Conservation (phyloP, 2,113 vertebrate species). For the Apodemus speciosus region DNA sequence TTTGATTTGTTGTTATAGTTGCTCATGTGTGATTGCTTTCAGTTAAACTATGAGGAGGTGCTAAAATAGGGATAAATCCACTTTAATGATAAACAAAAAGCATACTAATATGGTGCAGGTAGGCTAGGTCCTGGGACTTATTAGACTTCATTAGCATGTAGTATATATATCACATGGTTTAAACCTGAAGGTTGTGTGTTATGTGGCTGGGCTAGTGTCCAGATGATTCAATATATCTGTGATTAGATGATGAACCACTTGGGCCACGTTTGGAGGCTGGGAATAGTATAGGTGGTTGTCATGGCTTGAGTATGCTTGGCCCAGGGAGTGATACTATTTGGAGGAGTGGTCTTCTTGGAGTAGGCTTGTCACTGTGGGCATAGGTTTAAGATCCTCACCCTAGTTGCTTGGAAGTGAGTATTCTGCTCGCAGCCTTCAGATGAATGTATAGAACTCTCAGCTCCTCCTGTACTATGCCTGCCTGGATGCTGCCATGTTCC, state of each 20-base stretch:
- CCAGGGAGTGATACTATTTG: no score
- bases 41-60: background rate
- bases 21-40: background rate
- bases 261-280: background rate
- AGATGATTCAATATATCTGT: background rate
- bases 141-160: background rate
- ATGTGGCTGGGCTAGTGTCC: background rate
- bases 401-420: no score
- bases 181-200: background rate
- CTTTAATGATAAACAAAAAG: background rate
- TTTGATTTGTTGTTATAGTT: background rate
- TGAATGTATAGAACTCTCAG: no score
- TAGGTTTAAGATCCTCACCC: no score
- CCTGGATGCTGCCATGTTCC: no score
- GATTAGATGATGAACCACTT: background rate
- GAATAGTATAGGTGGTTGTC: background rate
- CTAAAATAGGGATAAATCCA: background rate
- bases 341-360: no score
- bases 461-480: no score
- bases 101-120: background rate
- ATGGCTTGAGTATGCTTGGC: no score
- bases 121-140: no score
- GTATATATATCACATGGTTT: background rate
- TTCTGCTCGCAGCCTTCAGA: no score
- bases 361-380: no score